Evolutionary conservation across 2,113 vertebrate species (phyloP).

Genomic region (Aptenodytes forsteri): DNA sequence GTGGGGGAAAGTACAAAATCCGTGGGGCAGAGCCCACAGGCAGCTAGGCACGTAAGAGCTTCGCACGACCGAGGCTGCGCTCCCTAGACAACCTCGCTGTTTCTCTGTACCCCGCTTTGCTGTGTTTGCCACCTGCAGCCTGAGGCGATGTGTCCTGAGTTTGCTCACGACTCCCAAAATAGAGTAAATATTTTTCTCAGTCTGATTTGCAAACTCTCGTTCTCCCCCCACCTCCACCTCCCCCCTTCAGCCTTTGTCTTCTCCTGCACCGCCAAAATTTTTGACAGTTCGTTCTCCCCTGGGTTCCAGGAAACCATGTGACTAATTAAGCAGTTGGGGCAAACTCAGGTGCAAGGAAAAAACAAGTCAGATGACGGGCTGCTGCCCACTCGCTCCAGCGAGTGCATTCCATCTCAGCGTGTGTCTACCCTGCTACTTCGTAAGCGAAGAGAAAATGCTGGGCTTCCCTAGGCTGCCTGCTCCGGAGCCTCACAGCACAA

Average conservation of each 20-base stretch:
- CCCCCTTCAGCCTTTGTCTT: background rate
- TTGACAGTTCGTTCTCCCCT: background rate
- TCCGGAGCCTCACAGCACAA: background rate
- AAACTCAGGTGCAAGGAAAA: conserved; percentile 12
- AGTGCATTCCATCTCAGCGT: conserved; percentile 15
- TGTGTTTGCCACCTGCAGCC: conserved; percentile 30
- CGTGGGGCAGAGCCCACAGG: background rate
- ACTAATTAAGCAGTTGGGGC: conserved; percentile 8
- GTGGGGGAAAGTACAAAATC: background rate
- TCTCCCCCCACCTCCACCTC: background rate
- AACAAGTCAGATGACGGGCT: background rate
- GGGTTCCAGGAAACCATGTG: conserved; percentile 18
- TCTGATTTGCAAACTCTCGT: conserved; percentile 19
- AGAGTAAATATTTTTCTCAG: background rate
- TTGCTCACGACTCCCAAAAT: conserved; percentile 14
- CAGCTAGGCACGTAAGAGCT: background rate
- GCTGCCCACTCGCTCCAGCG: background rate
- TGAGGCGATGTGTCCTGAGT: background rate
- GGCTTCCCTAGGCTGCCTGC: background rate
- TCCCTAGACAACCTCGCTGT: background rate
- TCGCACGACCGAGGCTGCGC: fast-evolving
- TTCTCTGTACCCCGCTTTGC: background rate
- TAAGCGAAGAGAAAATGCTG: background rate
- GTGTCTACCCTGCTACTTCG: background rate
- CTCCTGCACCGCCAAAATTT: background rate